Percentiles rank a stretch among this genome's conserved stretches.
Evolutionary conservation across 2,113 vertebrate genomes (phyloP).

Genomic region (Pollachius pollachius): DNA sequence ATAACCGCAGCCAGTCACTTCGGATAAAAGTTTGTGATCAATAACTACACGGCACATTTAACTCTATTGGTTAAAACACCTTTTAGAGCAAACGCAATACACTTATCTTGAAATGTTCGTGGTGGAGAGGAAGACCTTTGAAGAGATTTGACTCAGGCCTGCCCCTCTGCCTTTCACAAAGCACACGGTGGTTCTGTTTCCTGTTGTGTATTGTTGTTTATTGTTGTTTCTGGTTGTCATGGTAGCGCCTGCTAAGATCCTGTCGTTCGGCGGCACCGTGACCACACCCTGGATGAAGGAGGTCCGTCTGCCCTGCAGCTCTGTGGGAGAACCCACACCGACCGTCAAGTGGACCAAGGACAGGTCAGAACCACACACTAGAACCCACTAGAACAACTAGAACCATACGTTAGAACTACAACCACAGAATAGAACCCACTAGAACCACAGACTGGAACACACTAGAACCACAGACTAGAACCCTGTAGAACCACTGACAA

Average conservation of each 20-base stretch:
- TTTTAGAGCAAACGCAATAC: too few species aligned
- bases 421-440: background rate
- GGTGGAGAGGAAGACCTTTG: background rate
- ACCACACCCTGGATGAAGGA: conserved; percentile 99
- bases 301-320: conserved; percentile 90
- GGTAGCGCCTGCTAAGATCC: conserved; percentile 93
- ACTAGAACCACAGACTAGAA: conserved; percentile 77
- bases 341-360: conserved; percentile 98
- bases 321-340: conserved; percentile 89
- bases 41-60: too few species aligned
- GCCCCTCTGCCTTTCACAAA: background rate
- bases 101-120: too few species aligned
- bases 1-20: too few species aligned
- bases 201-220: background rate
- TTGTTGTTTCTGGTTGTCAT: background rate
- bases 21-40: too few species aligned
- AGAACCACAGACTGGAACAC: too few species aligned
- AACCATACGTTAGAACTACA: background rate
- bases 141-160: background rate
- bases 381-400: too few species aligned
- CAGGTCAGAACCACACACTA: conserved; percentile 74
- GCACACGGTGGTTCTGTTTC: too few species aligned
- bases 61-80: too few species aligned
- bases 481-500: background rate
- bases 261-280: conserved; percentile 95